Conservation (phyloP, 2,888 invertebrate genomes). For the Anarsia innoxiella region DNA sequence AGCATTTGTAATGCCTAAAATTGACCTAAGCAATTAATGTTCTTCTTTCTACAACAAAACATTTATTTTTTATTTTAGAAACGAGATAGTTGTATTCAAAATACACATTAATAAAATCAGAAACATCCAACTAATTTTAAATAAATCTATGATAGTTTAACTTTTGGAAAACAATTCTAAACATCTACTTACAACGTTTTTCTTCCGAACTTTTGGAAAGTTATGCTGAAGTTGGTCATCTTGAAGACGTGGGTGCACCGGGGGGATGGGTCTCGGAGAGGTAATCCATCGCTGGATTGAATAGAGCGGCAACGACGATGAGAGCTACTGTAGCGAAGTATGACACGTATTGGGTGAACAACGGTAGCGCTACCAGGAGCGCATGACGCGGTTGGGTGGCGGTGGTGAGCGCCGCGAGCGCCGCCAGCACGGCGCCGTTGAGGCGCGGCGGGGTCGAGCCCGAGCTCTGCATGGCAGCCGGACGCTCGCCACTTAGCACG, state of each 20-base stretch:
- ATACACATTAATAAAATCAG: slow-evolving; percentile 20
- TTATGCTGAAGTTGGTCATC: slow-evolving; percentile 49
- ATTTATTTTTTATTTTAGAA: too few species aligned
- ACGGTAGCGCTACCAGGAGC: slow-evolving; percentile 28
- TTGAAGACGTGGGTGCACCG: slow-evolving; percentile 23
- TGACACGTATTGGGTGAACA: slow-evolving; percentile 32
- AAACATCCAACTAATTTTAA: slow-evolving; percentile 4
- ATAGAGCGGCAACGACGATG: slow-evolving; percentile 26
- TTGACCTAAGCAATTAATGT: too few species aligned
- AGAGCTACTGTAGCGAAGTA: slow-evolving; percentile 29
- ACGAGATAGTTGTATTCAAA: slow-evolving; percentile 22
- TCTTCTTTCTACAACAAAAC: too few species aligned
- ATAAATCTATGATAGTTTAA: slow-evolving; percentile 20
- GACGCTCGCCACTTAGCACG: slow-evolving; percentile 85
- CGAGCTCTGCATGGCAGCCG: slow-evolving; percentile 78
- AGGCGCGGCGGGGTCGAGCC: slow-evolving; percentile 51
- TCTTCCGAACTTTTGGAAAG: slow-evolving; percentile 26
- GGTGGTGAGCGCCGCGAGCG: slow-evolving; percentile 43
- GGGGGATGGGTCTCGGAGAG: slow-evolving; percentile 18
- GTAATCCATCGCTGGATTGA: slow-evolving; percentile 22
- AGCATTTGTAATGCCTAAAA: slow-evolving; percentile 5
- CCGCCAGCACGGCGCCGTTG: slow-evolving; percentile 42
- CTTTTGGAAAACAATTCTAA: slow-evolving; percentile 18
- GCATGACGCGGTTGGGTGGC: slow-evolving; percentile 32
- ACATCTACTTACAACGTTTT: slow-evolving; percentile 20